A percentile compares a stretch with the other conserved stretches of the same genome.
Evolutionary conservation across 2,888 invertebrate species (phyloP).

Genomic region (Callimorpha dominula): DNA sequence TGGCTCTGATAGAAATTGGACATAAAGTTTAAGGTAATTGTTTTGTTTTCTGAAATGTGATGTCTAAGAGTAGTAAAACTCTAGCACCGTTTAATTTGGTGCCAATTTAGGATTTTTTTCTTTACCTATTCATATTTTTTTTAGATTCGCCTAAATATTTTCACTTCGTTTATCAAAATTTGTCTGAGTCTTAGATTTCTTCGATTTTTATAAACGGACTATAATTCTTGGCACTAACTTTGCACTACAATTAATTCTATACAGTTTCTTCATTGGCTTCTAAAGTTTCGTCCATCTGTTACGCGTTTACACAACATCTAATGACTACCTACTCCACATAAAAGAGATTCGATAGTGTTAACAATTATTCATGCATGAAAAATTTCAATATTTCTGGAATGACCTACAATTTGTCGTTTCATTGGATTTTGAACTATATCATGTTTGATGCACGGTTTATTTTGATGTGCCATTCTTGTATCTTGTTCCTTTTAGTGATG

Average conservation of each 20-base stretch:
- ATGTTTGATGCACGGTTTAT: slow-evolving; percentile 36
- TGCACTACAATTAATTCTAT: slow-evolving; percentile 42
- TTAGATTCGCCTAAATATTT: neutral
- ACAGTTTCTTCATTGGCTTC: slow-evolving; percentile 47
- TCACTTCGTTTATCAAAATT: neutral
- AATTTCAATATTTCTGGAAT: slow-evolving; percentile 59
- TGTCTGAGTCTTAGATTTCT: slow-evolving; percentile 18
- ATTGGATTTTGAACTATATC: slow-evolving; percentile 61
- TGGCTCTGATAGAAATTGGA: too few relatives aligned
- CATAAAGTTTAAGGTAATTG: too few relatives aligned
- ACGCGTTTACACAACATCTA: slow-evolving; percentile 48
- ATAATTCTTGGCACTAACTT: slow-evolving; percentile 51
- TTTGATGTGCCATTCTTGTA: slow-evolving; percentile 51
- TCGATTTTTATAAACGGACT: slow-evolving; percentile 31
- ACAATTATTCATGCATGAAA: slow-evolving; percentile 60
- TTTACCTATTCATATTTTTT: slow-evolving; percentile 2
- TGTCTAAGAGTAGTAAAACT: slow-evolving; percentile 12
- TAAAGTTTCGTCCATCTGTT: slow-evolving; percentile 47
- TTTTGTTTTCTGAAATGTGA: too few relatives aligned
- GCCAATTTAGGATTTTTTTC: neutral
- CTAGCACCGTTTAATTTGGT: slow-evolving; percentile 10
- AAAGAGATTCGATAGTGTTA: slow-evolving; percentile 57
- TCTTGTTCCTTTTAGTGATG: slow-evolving; percentile 57
- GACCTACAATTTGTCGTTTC: slow-evolving; percentile 56
- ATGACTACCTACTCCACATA: slow-evolving; percentile 51